Evolutionary conservation across 2,797 vertebrate genomes (phyloP).

Genomic region (Pteronotus mesoamericanus): DNA sequence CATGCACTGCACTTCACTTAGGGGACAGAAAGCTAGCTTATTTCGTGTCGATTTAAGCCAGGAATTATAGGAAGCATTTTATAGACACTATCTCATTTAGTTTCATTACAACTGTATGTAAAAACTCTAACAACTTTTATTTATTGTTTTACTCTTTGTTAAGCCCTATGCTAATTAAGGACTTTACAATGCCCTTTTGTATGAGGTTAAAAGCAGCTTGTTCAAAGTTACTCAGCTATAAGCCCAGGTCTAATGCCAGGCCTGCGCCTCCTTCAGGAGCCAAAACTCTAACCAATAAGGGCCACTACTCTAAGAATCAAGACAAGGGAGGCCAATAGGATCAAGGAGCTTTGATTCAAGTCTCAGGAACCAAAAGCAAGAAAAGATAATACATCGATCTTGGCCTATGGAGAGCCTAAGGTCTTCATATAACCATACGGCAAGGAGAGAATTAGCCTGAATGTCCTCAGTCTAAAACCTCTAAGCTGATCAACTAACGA

Average conservation of each 20-base stretch:
- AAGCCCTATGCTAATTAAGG: neutral
- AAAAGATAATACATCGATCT: conserved; percentile 31
- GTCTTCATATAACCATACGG: neutral
- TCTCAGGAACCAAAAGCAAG: conserved; percentile 48
- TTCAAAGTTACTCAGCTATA: neutral
- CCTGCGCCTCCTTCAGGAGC: neutral
- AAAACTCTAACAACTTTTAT: neutral
- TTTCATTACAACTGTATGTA: neutral
- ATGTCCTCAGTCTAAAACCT: neutral
- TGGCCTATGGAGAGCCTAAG: neutral
- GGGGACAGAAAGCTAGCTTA: neutral
- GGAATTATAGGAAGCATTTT: neutral
- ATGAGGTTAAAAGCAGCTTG: neutral
- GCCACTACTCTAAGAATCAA: neutral
- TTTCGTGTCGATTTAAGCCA: neutral
- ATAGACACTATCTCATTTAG: neutral
- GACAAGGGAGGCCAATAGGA: neutral
- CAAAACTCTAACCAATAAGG: neutral
- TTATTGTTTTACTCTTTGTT: neutral
- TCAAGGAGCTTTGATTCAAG: conserved; percentile 50
- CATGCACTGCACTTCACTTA: neutral
- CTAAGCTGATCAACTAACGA: conserved; percentile 21
- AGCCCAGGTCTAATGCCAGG: neutral
- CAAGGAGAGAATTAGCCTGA: neutral
- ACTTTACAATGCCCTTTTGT: neutral